A percentile compares a stretch with the other conserved stretches of the same genome.
Evolutionary conservation across 2,888 invertebrate species (phyloP).

Genomic region (Graphium colonna): DNA sequence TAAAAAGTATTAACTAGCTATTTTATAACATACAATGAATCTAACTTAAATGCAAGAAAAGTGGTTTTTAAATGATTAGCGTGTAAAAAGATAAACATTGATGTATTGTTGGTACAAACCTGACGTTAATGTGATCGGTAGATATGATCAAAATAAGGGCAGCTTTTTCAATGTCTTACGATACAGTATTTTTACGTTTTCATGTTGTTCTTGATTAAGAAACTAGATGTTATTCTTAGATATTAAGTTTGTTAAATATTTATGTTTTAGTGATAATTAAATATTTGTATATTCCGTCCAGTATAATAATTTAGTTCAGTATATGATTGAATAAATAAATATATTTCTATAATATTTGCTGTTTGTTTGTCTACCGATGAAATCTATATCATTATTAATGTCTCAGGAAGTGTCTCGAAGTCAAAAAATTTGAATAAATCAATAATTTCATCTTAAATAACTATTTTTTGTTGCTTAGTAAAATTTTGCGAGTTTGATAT

Average conservation of each 20-base stretch:
- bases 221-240: conserved; percentile 9
- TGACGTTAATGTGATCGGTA: neutral
- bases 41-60: too few relatives aligned
- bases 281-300: conserved; percentile 22
- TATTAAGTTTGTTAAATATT: conserved; percentile 22
- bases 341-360: conserved; percentile 15
- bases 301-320: conserved; percentile 12
- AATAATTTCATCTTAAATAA: too few relatives aligned
- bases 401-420: neutral
- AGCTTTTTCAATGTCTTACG: conserved; percentile 4
- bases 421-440: neutral
- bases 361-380: too few relatives aligned
- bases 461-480: too few relatives aligned
- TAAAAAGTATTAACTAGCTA: too few relatives aligned
- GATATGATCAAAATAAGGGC: neutral
- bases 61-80: neutral
- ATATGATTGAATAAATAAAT: conserved; percentile 13
- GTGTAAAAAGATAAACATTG: neutral
- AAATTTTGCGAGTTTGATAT: too few relatives aligned
- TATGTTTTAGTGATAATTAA: conserved; percentile 19
- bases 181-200: conserved; percentile 19
- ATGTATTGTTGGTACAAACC: neutral
- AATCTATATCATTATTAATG: too few relatives aligned
- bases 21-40: too few relatives aligned
- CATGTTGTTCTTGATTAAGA: conserved; percentile 11